These are phyloP conservation scores for Crocuta crocuta DNA, from an alignment of 2,113 vertebrate species.

Conservation along the genomic window DNA sequence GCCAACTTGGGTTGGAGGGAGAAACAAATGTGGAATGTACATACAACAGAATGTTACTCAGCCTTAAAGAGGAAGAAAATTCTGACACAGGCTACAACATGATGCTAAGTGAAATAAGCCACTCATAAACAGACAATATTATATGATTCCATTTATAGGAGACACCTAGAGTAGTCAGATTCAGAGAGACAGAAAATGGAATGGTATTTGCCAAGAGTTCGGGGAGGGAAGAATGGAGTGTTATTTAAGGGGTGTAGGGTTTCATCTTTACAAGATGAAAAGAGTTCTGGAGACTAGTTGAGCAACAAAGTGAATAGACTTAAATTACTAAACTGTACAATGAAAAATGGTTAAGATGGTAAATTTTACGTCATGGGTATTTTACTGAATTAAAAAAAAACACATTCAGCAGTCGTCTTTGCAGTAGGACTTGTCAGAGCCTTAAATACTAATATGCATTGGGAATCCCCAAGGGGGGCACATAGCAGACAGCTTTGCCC, in stretches of 20 bases:
- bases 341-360: neutral
- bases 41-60: neutral
- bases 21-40: neutral
- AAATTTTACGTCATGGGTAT: neutral
- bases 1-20: neutral
- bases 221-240: neutral
- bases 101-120: neutral
- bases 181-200: neutral
- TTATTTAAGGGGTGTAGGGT: neutral
- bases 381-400: neutral
- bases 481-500: neutral
- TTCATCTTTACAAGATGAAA: neutral
- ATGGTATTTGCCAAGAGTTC: neutral
- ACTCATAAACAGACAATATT: neutral
- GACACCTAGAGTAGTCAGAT: neutral
- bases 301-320: neutral
- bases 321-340: neutral
- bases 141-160: neutral
- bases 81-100: neutral
- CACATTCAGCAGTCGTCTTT: neutral
- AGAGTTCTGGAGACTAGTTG: neutral
- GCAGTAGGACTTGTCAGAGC: constrained; percentile 22
- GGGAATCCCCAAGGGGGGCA: neutral
- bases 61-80: constrained; percentile 32
- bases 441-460: neutral